Percentiles rank a stretch among this genome's conserved stretches.
These are phyloP conservation scores for Allobates femoralis DNA, from an alignment of 2,797 vertebrate genomes.

Conservation along the genomic window DNA sequence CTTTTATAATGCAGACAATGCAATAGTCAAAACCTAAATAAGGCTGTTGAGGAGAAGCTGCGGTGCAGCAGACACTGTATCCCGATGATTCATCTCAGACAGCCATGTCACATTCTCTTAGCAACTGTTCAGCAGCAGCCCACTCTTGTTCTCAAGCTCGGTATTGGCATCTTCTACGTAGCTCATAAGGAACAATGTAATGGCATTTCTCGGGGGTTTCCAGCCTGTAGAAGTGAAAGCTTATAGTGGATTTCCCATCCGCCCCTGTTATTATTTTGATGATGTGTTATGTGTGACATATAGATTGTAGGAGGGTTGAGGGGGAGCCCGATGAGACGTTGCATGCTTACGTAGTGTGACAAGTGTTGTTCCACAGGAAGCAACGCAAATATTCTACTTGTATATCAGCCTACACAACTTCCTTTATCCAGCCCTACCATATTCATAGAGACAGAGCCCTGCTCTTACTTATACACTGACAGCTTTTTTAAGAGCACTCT, in stretches of 20 bases:
- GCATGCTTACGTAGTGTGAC: constrained; percentile 15
- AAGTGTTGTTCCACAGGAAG: constrained; percentile 37
- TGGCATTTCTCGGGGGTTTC: constrained; percentile 36
- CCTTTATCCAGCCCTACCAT: background rate
- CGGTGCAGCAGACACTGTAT: background rate
- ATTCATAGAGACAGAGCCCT: background rate
- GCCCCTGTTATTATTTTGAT: background rate
- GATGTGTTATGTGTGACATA: constrained; percentile 1
- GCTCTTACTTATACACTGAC: background rate
- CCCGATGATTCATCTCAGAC: background rate
- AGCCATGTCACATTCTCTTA: background rate
- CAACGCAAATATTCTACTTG: background rate
- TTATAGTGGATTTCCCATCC: background rate
- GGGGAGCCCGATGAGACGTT: constrained; percentile 11
- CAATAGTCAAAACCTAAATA: too few species aligned
- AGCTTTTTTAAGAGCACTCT: background rate
- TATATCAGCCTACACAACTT: constrained; percentile 12
- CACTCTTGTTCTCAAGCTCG: background rate
- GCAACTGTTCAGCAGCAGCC: background rate
- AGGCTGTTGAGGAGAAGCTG: background rate
- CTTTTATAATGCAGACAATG: background rate
- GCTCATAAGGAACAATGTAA: background rate
- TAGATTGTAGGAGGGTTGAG: background rate
- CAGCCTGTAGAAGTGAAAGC: constrained; percentile 41
- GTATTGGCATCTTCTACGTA: too few species aligned